Conservation (phyloP, 2,888 invertebrate species). For the Pterobdella sp. region DNA sequence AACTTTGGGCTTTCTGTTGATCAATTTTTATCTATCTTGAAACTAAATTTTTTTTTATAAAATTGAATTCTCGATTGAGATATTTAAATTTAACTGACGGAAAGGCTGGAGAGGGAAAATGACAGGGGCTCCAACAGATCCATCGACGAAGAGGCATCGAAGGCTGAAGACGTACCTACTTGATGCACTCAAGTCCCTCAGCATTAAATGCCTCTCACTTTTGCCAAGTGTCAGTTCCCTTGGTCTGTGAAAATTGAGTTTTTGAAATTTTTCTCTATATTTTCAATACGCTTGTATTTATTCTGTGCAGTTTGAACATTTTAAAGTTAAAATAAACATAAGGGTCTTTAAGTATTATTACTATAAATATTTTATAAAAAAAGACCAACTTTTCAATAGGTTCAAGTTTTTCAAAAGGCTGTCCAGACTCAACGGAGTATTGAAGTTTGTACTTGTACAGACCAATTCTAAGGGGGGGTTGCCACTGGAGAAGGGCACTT, state of each 20-base stretch:
- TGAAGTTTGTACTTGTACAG: constrained; percentile 43
- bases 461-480: constrained; percentile 42
- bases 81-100: too few relatives aligned
- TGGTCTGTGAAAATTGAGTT: too few relatives aligned
- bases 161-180: constrained; percentile 49
- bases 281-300: too few relatives aligned
- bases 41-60: not conserved
- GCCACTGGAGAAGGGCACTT: constrained; percentile 46
- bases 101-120: constrained; percentile 36
- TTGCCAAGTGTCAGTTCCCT: constrained; percentile 38
- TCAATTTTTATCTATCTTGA: not conserved
- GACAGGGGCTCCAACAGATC: constrained; percentile 40
- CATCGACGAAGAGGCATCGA: constrained; percentile 45
- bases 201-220: constrained; percentile 39
- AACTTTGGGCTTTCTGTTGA: not conserved
- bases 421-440: not conserved
- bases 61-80: too few relatives aligned
- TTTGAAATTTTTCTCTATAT: too few relatives aligned
- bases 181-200: constrained; percentile 45
- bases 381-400: not conserved
- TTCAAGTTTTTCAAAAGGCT: not conserved
- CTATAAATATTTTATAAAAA: too few relatives aligned
- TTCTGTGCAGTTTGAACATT: too few relatives aligned
- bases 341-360: too few relatives aligned
- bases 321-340: too few relatives aligned